Evolutionary conservation across 2,888 invertebrate genomes (phyloP).

Genomic region (Abrostola triplasia): DNA sequence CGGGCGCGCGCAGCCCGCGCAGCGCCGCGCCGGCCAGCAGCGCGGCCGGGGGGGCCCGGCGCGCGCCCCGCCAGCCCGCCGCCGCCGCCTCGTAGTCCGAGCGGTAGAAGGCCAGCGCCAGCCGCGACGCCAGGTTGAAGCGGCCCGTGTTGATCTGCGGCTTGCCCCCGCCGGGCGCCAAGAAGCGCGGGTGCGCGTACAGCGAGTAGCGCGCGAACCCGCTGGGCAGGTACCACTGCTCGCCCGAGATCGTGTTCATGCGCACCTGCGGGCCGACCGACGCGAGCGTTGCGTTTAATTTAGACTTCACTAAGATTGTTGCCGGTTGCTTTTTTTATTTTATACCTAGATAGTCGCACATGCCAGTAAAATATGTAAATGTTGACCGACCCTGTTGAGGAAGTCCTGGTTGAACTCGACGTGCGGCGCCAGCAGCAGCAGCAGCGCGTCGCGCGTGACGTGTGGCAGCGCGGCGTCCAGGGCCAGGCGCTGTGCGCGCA

Average conservation of each 20-base stretch:
- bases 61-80: conserved; percentile 45
- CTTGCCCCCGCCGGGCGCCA: conserved; percentile 89
- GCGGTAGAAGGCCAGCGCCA: conserved; percentile 94
- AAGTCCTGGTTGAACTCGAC: conserved; percentile 94
- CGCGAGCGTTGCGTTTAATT: not conserved
- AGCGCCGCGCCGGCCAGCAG: conserved; percentile 76
- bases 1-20: conserved; percentile 93
- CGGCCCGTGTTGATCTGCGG: conserved; percentile 88
- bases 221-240: conserved; percentile 97
- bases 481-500: conserved; percentile 86
- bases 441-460: conserved; percentile 88
- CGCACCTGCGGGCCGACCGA: conserved; percentile 89
- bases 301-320: too few species aligned
- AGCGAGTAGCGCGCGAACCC: conserved; percentile 97
- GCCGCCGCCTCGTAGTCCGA: conserved; percentile 90
- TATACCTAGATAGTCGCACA: too few species aligned
- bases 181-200: conserved; percentile 91
- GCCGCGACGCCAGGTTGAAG: conserved; percentile 84
- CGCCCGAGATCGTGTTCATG: conserved; percentile 97
- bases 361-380: too few species aligned
- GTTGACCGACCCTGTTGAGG: conserved; percentile 92
- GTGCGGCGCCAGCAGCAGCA: conserved; percentile 90
- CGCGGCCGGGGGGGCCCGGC: conserved; percentile 78
- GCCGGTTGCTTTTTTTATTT: too few species aligned
- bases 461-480: conserved; percentile 78